Evolutionary conservation across 2,888 invertebrate species (phyloP), one percentile per base, ranked within the genome.

Genomic region (Cephus pulcher): DNA sequence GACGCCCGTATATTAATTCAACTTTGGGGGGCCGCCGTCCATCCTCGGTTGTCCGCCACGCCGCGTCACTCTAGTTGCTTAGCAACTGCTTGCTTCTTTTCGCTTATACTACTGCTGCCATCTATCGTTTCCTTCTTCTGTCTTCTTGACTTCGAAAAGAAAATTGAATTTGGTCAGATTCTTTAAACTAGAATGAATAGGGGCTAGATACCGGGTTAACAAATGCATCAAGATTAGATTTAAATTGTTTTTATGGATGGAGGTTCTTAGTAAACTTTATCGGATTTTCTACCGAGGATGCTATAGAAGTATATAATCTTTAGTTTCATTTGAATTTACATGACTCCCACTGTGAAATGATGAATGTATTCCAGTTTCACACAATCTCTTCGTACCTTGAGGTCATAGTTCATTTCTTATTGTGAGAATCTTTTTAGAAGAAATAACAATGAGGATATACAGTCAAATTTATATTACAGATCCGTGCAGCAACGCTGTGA

Each of bases 1-100:
- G 89, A 86, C 87, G 83, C 79, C 80, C 82, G 89, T 88, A 83
- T 88, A 89, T 88, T 88, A 89, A 89, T 88, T 89, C 86, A 85
- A 87, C 86, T 87, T 88, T 82, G 84, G 84, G 85, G 82, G 82
- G 86, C 84, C 83, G 83, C 84, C 86, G 84, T 76, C 80, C 81
- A 75, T 74, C 74, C 79, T 70, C 82, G 56, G 56, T 56, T 56
- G 56, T 56, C 56, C 78, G 69, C 78, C 76, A 80, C 82, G 81
- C 79, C 82, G 86, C 87, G 87, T 87, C 83, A 78, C 84, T 77
- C 83, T 83, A 80, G 89, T 89, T 90, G 89, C 90, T 81, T 89
- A 88, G 90, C 89, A 89, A 90, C 89, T 86, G 81, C 78, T 69
- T 23, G 56, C 56, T 23, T 56, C 56, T 56, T 56, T 56, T 56